phyloP scores from a whole-genome alignment of 2,113 vertebrate species.

The Dicaeum eximium region DNA sequence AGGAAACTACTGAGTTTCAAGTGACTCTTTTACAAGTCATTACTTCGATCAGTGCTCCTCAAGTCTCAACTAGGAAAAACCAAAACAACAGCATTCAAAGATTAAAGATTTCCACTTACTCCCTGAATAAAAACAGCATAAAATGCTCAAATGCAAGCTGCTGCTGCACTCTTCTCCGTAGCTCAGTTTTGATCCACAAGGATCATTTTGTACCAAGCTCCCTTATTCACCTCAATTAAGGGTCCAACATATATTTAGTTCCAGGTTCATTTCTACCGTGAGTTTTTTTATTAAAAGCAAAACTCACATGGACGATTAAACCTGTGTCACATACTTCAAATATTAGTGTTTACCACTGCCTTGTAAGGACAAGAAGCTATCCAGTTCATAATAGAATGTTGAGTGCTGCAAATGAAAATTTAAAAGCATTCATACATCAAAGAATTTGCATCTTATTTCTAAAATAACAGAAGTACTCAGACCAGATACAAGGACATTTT shows the following conservation, averaged over 20 bases:
- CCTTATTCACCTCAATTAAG: not conserved
- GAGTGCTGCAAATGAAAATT: not conserved
- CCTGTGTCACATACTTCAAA: not conserved
- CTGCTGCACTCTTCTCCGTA: not conserved
- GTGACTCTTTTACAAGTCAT: not conserved
- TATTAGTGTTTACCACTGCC: not conserved
- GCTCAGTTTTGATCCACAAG: not conserved
- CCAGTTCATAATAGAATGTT: not conserved
- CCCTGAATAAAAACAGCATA: not conserved
- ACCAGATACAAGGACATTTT: not conserved
- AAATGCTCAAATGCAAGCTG: not conserved
- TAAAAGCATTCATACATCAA: not conserved
- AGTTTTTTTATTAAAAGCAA: not conserved
- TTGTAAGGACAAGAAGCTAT: not conserved
- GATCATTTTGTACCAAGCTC: not conserved
- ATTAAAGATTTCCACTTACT: not conserved
- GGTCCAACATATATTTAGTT: not conserved
- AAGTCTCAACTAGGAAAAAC: not conserved
- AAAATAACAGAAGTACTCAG: not conserved
- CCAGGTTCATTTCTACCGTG: not conserved
- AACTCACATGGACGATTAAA: not conserved
- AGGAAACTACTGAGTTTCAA: not conserved
- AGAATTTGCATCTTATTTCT: not conserved
- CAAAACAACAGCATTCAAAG: not conserved
- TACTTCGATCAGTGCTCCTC: not conserved